phyloP scores from a whole-genome alignment of 2,888 invertebrate species.

The Apodemia zela region DNA sequence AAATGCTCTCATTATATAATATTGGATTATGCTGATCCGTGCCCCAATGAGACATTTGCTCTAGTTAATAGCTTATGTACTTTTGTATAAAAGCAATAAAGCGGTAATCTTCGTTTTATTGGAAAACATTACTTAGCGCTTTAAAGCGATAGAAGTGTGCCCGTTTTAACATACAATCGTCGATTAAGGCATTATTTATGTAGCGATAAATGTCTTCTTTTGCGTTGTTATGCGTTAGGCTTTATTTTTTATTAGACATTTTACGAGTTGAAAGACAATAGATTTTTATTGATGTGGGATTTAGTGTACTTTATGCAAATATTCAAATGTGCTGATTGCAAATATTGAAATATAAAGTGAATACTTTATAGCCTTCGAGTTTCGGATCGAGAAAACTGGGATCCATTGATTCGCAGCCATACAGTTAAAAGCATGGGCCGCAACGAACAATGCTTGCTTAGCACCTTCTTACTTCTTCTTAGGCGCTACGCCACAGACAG shows the following conservation, averaged over 20 bases:
- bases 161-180: constrained; percentile 14
- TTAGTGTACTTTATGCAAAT: not conserved
- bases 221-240: constrained; percentile 2
- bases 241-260: constrained; percentile 5
- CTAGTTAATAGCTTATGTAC: constrained; percentile 2
- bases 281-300: constrained; percentile 3
- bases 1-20: constrained; percentile 29
- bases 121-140: not conserved
- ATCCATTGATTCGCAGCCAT: too few species aligned
- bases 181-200: constrained; percentile 15
- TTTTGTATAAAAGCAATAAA: not conserved
- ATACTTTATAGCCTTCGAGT: not conserved
- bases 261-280: constrained; percentile 10
- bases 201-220: constrained; percentile 7
- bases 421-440: too few species aligned
- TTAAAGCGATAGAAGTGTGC: not conserved
- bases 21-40: constrained; percentile 30
- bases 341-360: not conserved
- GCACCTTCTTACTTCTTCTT: too few species aligned
- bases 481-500: too few species aligned
- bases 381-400: not conserved
- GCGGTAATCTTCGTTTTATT: not conserved
- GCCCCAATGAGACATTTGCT: constrained; percentile 19
- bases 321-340: not conserved
- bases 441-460: too few species aligned